Evolutionary conservation across 2,113 vertebrate genomes (phyloP), one percentile per base, ranked within the genome.

Genomic region (Antennarius striatus): DNA sequence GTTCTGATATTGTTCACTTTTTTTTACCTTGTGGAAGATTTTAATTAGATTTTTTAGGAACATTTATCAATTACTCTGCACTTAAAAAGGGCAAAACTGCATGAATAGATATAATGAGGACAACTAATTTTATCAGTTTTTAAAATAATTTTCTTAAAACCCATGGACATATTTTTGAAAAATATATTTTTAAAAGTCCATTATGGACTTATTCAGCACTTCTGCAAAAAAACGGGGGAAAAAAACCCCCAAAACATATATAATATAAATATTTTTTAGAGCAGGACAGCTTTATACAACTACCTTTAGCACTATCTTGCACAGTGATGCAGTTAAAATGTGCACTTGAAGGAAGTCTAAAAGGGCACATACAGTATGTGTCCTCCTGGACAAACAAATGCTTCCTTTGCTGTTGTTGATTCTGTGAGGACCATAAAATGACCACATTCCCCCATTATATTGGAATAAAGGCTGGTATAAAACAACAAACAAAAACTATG

Each of bases 11-110:
- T 64, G 8, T 56, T 71, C 55, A 79, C 39, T 63, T 76, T 43
- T 45, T 70, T 63, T 63, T 47, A n/a, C 60, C 72, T 68, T 43
- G 36, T 60, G 81, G 65, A 56, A 13, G 12, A 69, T 60, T 75
- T 84, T 79, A 77, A 82, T 77, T 32, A 60, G 46, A 77, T 69
- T 79, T 79, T 39, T 51, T n/a, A 53, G 54, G 49, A 36, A 59
- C 63, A 63, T 63, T 77, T 75, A 72, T 57, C 17, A 40, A 56
- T 68, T 43, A 51, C 52, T 68, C 48, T 3, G 6, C 22, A 29
- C 13, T 59, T 70, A 67, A 49, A 43, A 36, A 68, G 43, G 29
- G 42, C 11, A 43, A 60, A 62, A 69, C 59, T 48, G 40, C 36
- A 49, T 43, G 69, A 63, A 75, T 63, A 64, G 58, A 77, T 64